Percentiles rank a stretch among this genome's conserved stretches.
Conservation (phyloP, 2,888 invertebrate genomes). For the Trileptium ribeirensis region DNA sequence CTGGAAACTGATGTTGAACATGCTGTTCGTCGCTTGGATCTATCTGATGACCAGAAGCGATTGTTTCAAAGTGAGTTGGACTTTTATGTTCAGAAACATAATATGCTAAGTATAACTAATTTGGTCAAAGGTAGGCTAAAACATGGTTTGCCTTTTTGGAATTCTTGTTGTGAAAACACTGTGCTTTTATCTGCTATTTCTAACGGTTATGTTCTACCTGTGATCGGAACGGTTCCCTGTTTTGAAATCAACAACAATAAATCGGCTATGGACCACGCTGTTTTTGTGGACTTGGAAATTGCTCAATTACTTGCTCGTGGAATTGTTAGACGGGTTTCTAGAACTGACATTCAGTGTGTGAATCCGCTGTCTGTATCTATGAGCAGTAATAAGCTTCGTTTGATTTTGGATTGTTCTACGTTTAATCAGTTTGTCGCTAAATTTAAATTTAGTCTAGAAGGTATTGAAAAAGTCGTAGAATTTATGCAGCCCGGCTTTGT, state of each 20-base stretch:
- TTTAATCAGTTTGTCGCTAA: background rate
- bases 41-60: background rate
- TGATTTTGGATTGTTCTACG: slow-evolving; percentile 3
- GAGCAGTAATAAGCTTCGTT: background rate
- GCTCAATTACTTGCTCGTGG: background rate
- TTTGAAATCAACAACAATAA: background rate
- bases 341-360: background rate
- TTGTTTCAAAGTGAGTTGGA: background rate
- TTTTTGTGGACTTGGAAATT: background rate
- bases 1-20: background rate
- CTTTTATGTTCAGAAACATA: background rate
- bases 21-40: background rate
- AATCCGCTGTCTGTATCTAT: background rate
- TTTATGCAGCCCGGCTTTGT: background rate
- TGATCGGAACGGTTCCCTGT: background rate
- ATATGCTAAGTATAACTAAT: background rate
- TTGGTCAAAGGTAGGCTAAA: background rate
- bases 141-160: background rate
- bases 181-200: background rate
- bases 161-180: background rate
- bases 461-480: background rate
- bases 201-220: background rate
- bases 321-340: background rate
- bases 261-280: background rate
- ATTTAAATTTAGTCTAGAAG: background rate